phyloP scores from a whole-genome alignment of 2,888 invertebrate genomes.

The Ectropis crepuscularia region DNA sequence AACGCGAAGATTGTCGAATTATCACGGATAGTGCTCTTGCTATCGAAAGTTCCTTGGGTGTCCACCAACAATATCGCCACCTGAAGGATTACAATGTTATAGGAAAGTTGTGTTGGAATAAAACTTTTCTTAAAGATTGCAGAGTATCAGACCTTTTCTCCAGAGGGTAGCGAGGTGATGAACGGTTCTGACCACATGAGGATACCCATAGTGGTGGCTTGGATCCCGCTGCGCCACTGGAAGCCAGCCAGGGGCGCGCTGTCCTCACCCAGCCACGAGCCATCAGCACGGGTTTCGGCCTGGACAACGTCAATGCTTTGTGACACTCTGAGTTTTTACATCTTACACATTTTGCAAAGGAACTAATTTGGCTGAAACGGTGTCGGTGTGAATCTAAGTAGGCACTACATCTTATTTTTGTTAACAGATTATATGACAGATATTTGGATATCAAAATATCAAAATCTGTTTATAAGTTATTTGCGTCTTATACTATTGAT shows the following conservation, averaged over 20 bases:
- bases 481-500: no score
- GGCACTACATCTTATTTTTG: no score
- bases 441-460: no score
- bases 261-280: conserved; percentile 34
- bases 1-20: conserved; percentile 88
- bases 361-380: no score
- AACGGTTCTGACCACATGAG: conserved; percentile 54
- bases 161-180: conserved; percentile 61
- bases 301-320: conserved; percentile 8
- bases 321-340: no score
- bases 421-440: no score
- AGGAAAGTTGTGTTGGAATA: no score
- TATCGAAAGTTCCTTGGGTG: conserved; percentile 97
- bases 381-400: no score
- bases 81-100: conserved; percentile 52
- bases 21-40: conserved; percentile 71
- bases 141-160: conserved; percentile 65
- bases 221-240: conserved; percentile 93
- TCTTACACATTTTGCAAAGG: no score
- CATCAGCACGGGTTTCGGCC: conserved; percentile 31
- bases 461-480: no score
- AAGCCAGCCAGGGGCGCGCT: conserved; percentile 86
- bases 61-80: conserved; percentile 92
- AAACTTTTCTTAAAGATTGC: no score
- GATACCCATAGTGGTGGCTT: conserved; percentile 29